Evolutionary conservation across 2,888 invertebrate genomes (phyloP), one percentile per base, ranked within the genome.

Genomic region (Toxonevra muliebris): DNA sequence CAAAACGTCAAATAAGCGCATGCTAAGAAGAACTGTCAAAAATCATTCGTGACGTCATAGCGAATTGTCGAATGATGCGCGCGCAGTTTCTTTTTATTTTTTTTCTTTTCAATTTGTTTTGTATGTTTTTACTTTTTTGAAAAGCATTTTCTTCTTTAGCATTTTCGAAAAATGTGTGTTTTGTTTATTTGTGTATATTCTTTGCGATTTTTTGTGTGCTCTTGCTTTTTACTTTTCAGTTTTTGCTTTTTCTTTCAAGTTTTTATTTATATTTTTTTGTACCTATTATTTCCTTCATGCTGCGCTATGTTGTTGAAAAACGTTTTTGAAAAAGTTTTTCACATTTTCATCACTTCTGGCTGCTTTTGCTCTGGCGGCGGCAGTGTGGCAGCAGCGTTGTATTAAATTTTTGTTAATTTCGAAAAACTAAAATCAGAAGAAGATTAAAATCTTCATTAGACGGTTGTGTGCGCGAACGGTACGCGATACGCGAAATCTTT

Each of bases 381-480:
- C n/a, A n/a, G n/a, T n/a, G n/a, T n/a, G n/a, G n/a, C n/a, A n/a
- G n/a, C n/a, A n/a, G n/a, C n/a, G n/a, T n/a, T n/a, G n/a, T n/a
- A n/a, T n/a, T n/a, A n/a, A n/a, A n/a, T n/a, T n/a, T n/a, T n/a
- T 67, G 61, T 67, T 65, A 65, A 65, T 73, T 74, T 73, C 73
- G 75, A 74, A 73, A 70, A 75, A 73, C 71, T 73, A 74, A 30
- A 73, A 73, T 75, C 83, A 78, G 81, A 82, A 77, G 77, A 77
- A 82, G 80, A 83, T 80, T 75, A 76, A 80, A 79, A 85, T 82
- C 82, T 83, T 82, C 80, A 81, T 82, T 83, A 82, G 81, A 79
- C 82, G 84, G 83, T 83, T 79, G 82, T 83, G 81, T 76, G 76
- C 76, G 76, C 75, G 73, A 30, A 30, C 70, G 65, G 74, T 73